phyloP scores from a whole-genome alignment of 2,797 vertebrate species.

The Staurois parvus region DNA sequence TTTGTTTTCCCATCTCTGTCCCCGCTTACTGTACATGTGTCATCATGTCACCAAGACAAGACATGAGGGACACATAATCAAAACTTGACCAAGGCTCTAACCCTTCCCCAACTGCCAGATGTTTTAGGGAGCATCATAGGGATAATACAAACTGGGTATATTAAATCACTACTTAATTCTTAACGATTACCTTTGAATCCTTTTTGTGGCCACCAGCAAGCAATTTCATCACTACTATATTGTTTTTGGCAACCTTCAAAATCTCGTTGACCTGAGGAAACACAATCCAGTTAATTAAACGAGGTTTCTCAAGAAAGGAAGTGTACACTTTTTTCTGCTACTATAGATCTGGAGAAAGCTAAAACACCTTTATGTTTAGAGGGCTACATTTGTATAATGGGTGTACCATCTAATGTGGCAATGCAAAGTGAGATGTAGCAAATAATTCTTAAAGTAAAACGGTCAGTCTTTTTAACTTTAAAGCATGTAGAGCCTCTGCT shows the following conservation, averaged over 20 bases:
- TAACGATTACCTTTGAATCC: conserved; percentile 88
- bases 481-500: too few species aligned
- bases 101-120: not conserved
- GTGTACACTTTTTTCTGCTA: not conserved
- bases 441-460: too few species aligned
- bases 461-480: too few species aligned
- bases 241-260: conserved; percentile 96
- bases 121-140: too few species aligned
- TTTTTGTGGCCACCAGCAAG: conserved; percentile 98
- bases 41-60: too few species aligned
- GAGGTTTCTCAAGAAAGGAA: not conserved
- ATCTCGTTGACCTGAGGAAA: conserved; percentile 89
- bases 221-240: conserved; percentile 97
- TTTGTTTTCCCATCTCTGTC: too few species aligned
- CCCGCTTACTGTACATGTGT: too few species aligned
- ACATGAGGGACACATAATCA: too few species aligned
- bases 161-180: not conserved
- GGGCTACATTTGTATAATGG: not conserved
- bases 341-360: not conserved
- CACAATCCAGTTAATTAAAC: conserved; percentile 55
- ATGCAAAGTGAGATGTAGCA: too few species aligned
- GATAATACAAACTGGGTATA: not conserved
- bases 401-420: too few species aligned
- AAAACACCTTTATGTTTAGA: too few species aligned
- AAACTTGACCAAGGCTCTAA: too few species aligned